Percentiles rank a stretch among this genome's conserved stretches.
These are phyloP conservation scores for Dichetophora obliterata DNA, from an alignment of 2,888 invertebrate genomes.

Conservation along the genomic window DNA sequence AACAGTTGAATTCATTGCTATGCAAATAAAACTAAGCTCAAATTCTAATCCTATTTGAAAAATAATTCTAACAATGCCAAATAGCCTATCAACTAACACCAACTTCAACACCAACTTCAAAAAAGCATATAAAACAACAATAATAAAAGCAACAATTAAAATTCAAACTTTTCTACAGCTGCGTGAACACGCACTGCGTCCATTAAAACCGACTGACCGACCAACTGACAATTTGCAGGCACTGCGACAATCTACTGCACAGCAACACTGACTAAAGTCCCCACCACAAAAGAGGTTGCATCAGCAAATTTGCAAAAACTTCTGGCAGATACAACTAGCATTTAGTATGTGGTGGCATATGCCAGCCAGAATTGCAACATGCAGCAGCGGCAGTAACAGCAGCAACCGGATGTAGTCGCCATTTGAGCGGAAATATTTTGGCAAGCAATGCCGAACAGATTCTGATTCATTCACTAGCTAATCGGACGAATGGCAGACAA, in stretches of 20 bases:
- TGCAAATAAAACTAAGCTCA: conserved; percentile 59
- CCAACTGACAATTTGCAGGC: not conserved
- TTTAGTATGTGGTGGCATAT: not conserved
- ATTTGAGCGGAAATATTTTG: conserved; percentile 41
- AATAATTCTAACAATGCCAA: conserved; percentile 58
- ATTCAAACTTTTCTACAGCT: conserved; percentile 55
- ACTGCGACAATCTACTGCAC: not conserved
- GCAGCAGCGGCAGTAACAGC: conserved; percentile 4
- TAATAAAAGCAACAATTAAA: conserved; percentile 55
- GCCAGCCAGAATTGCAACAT: not conserved
- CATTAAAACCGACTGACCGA: conserved; percentile 41
- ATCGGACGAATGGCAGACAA: conserved; percentile 28
- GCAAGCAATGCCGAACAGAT: conserved; percentile 24
- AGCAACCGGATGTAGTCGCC: conserved; percentile 17
- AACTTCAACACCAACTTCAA: conserved; percentile 9
- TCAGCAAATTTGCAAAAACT: conserved; percentile 23
- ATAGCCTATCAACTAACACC: conserved; percentile 53
- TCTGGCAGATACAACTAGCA: not conserved
- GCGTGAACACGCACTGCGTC: conserved; percentile 46
- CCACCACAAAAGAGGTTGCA: conserved; percentile 21
- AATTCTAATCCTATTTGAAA: conserved; percentile 56
- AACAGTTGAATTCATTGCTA: conserved; percentile 43
- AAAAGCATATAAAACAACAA: conserved; percentile 32
- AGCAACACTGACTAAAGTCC: conserved; percentile 20
- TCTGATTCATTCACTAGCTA: conserved; percentile 22